Base-by-base conservation (phyloP, 2,797 vertebrate species). In the Paramormyrops hopkinsi region DNA sequence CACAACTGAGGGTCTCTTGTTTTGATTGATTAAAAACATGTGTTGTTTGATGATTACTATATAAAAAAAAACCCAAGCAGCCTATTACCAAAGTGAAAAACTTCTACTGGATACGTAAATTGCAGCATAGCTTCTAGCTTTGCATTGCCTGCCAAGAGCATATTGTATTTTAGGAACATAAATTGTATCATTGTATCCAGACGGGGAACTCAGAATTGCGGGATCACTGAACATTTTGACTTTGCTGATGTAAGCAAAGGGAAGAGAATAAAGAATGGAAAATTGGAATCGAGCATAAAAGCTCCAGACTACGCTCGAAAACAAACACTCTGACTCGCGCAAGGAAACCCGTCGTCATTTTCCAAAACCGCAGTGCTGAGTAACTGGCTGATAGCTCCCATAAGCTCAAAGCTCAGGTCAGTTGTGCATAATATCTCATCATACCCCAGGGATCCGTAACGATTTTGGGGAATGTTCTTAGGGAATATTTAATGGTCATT, bases 291-390 rank as follows among this genome's bases (percentile, higher is more conserved):
- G 59, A 51, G 69, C 41, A 54, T 90, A 62, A 54, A 50, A 59
- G 73, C 41, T 48, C 50, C 69, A 90, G 89, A 65, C 73, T 51
- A 17, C 25, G 53, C 54, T 62, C 22, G 91, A 92, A 91, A 92
- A 92, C 89, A 93, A 93, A 93, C 91, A 91, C 92, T 93, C 92
- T 90, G 89, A 90, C 90, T 93, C 93, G 93, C 90, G 90, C 65
- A 83, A 37, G 86, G 54, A 90, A 90, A 84, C 37, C 53, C 56
- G 44, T 50, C 51, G 22, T 88, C 84, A 90, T 93, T 94, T 95
- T 94, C 93, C 94, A 92, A 93, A 94, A 94, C 94, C 94, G 92
- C 94, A 94, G 90, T 90, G 88, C 87, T 89, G 62, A 91, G 83
- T 11, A 90, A 88, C n/a, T 25, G 88, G 92, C 94, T 93, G 85